Evolutionary conservation across 2,888 invertebrate genomes (phyloP).

Genomic region (Ypsolopha sequella): DNA sequence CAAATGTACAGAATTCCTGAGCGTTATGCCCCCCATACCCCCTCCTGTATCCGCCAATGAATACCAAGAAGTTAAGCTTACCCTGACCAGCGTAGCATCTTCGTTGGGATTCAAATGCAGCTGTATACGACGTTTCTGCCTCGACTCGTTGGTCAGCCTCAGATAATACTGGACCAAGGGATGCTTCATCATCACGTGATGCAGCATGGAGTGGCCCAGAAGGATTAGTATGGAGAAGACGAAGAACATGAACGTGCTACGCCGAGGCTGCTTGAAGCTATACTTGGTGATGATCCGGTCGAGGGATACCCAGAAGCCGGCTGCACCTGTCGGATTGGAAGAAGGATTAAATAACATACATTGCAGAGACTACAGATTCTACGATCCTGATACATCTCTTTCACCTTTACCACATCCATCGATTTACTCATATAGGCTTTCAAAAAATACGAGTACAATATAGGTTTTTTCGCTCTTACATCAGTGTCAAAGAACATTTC

Average conservation of each 20-base stretch:
- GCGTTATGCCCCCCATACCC: too few relatives aligned
- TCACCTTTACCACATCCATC: too few relatives aligned
- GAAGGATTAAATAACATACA: too few relatives aligned
- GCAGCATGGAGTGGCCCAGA: slow-evolving; percentile 81
- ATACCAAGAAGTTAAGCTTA: not conserved
- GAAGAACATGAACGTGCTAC: slow-evolving; percentile 91
- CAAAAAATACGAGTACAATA: too few relatives aligned
- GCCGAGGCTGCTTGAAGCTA: slow-evolving; percentile 79
- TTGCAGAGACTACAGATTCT: too few relatives aligned
- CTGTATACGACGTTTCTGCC: slow-evolving; percentile 82
- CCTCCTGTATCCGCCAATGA: too few relatives aligned
- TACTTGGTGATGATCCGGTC: slow-evolving; percentile 89
- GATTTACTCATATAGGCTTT: too few relatives aligned
- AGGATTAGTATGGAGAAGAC: slow-evolving; percentile 83
- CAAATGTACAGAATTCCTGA: too few relatives aligned
- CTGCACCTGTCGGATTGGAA: slow-evolving; percentile 73
- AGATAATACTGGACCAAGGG: slow-evolving; percentile 89
- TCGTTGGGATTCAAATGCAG: slow-evolving; percentile 87
- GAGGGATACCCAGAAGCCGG: slow-evolving; percentile 88
- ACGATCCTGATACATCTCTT: too few relatives aligned
- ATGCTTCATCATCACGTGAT: slow-evolving; percentile 81
- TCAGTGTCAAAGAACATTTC: too few relatives aligned
- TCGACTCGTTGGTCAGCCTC: slow-evolving; percentile 78
- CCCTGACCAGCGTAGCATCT: slow-evolving; percentile 81
- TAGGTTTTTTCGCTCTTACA: too few relatives aligned